These are phyloP conservation scores for Cheilosia grossa DNA, from an alignment of 2,888 invertebrate genomes.

Conservation along the genomic window DNA sequence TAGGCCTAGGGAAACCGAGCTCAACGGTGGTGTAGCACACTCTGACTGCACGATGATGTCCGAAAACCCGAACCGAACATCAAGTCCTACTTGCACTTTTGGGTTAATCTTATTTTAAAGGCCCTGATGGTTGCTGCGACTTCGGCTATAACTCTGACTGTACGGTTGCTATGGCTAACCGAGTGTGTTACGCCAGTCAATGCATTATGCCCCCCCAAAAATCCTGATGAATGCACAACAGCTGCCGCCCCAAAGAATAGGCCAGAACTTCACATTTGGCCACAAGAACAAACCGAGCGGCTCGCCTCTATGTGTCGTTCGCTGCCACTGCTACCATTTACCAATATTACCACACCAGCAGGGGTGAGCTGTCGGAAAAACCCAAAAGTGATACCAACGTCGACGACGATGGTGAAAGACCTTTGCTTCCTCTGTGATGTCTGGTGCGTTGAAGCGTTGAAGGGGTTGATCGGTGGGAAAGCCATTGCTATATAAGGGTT, in stretches of 20 bases:
- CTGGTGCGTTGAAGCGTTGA: slow-evolving; percentile 50
- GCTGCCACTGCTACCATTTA: slow-evolving; percentile 53
- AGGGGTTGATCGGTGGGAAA: slow-evolving; percentile 70
- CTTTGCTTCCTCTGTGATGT: slow-evolving; percentile 11
- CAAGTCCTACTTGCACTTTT: slow-evolving; percentile 41
- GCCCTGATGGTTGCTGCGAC: slow-evolving; percentile 20
- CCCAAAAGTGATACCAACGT: slow-evolving; percentile 63
- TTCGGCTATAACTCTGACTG: slow-evolving; percentile 2
- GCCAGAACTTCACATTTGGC: slow-evolving; percentile 78
- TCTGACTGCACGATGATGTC: slow-evolving; percentile 31
- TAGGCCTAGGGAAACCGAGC: slow-evolving; percentile 60
- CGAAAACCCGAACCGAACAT: slow-evolving; percentile 57
- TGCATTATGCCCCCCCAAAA: slow-evolving; percentile 38
- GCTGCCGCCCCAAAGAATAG: slow-evolving; percentile 66
- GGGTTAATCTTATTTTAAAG: slow-evolving; percentile 72
- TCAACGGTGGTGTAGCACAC: slow-evolving; percentile 23
- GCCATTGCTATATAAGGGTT: slow-evolving; percentile 41
- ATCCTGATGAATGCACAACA: slow-evolving; percentile 55
- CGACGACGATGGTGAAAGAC: slow-evolving; percentile 19
- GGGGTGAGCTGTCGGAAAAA: slow-evolving; percentile 45
- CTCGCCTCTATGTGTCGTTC: slow-evolving; percentile 54
- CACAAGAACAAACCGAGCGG: slow-evolving; percentile 82
- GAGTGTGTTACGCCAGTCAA: slow-evolving; percentile 72
- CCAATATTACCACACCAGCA: slow-evolving; percentile 33
- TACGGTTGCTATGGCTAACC: slow-evolving; percentile 63